Percentiles rank a stretch among this genome's conserved stretches.
phyloP scores from a whole-genome alignment of 1,140 invertebrate genomes.

The Rhagoletis pomonella region DNA sequence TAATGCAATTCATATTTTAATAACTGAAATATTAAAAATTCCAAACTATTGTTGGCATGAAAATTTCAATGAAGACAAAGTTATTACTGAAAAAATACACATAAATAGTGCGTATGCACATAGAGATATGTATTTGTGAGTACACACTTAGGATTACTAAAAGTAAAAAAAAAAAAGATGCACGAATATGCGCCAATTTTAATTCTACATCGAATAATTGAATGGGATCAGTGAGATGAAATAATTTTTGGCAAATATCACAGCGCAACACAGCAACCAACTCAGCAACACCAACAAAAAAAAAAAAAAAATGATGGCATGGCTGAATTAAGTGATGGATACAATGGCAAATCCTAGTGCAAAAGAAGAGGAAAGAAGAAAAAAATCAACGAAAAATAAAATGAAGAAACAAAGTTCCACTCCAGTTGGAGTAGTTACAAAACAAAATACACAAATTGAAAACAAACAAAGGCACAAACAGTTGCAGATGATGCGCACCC shows the following conservation, averaged over 20 bases:
- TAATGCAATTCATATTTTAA: background rate
- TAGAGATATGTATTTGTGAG: too few species aligned
- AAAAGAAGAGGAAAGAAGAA: background rate
- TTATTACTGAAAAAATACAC: too few species aligned
- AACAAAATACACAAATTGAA: conserved; percentile 31
- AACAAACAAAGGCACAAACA: conserved; percentile 34
- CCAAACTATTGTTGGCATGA: background rate
- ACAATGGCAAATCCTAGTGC: background rate
- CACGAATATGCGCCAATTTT: background rate
- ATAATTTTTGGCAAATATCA: conserved; percentile 26
- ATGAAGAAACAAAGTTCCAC: conserved; percentile 52
- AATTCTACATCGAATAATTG: conserved; percentile 16
- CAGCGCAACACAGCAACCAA: background rate
- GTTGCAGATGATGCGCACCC: conserved; percentile 29
- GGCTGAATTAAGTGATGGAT: conserved; percentile 1
- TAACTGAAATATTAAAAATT: conserved; percentile 40
- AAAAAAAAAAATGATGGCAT: background rate
- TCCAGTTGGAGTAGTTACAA: background rate
- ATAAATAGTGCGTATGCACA: too few species aligned
- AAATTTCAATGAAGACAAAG: background rate
- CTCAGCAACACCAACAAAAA: background rate
- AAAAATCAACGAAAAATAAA: conserved; percentile 13
- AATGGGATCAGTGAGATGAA: conserved; percentile 44
- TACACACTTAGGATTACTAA: background rate
- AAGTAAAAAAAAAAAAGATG: background rate